These are phyloP conservation scores for Hexactinellida sp. DNA, from an alignment of 37 sponge, comb jelly and placozoan species.

Conservation along the genomic window DNA sequence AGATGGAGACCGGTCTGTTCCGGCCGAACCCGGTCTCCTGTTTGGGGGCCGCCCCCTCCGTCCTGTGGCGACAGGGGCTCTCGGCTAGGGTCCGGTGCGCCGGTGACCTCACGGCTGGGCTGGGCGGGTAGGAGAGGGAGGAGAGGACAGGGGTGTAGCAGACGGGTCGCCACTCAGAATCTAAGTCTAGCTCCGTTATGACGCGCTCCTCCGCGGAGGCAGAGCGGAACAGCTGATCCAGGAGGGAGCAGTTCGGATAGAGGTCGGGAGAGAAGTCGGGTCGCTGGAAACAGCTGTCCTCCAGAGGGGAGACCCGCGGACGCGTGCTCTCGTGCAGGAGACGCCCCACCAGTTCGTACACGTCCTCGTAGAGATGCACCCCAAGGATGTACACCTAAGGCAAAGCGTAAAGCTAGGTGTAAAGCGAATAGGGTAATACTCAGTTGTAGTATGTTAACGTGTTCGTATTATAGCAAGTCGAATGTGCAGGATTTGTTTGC, in stretches of 20 bases:
- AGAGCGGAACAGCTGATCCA: neutral
- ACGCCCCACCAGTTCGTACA: neutral
- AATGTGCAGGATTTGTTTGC: no score
- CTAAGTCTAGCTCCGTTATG: neutral
- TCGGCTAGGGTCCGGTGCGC: neutral
- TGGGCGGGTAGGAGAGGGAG: neutral
- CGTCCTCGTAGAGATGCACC: neutral
- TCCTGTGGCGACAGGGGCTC: neutral
- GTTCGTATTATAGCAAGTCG: no score
- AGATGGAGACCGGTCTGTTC: neutral
- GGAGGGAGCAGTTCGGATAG: neutral
- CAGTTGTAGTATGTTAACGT: no score
- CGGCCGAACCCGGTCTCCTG: neutral
- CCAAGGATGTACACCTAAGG: slow-evolving; percentile 5
- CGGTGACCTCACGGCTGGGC: neutral
- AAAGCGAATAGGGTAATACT: neutral
- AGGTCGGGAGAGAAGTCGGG: slow-evolving; percentile 6
- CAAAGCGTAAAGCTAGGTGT: neutral
- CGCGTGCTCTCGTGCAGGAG: neutral
- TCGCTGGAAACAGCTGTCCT: neutral
- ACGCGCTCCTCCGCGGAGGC: neutral
- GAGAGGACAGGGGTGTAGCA: neutral
- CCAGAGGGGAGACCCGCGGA: neutral
- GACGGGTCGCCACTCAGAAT: neutral
- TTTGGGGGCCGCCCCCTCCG: neutral